Evolutionary conservation across 1,140 invertebrate species (phyloP), one percentile per base, ranked within the genome.

Genomic region (Bombus superbus): DNA sequence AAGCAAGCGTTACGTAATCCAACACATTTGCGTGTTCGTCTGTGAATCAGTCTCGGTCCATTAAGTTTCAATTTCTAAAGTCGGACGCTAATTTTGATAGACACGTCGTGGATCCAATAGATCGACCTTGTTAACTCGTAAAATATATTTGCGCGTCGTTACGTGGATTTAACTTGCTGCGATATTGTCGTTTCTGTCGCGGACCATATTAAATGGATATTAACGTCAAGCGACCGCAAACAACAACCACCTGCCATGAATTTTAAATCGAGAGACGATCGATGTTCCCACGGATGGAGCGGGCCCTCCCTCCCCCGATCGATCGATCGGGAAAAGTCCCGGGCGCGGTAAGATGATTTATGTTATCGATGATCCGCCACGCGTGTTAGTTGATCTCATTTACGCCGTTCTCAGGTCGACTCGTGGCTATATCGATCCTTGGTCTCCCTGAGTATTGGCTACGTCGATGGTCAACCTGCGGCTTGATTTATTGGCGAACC

Each of bases 401-500:
- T 85, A 74, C 66, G n/a, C 42, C 44, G 78, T 72, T 57, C 71
- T 85, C 78, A 81, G 83, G 78, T 84, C 82, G 73, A 32, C 44
- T 25, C 42, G 83, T 57, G 76, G 83, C 66, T 85, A 85, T 85
- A 85, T 85, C 83, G 83, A 85, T 80, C 74, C 64, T 53, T 28
- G 74, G 82, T 73, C 42, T 74, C 38, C 42, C 28, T 42, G 83
- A 73, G 81, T 81, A 85, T 85, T 68, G 71, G 71, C n/a, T 35
- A 35, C 78, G 38, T 76, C 79, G 79, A 86, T 86, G 84, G 83
- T 22, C 69, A 53, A 75, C 42, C n/a, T 44, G 71, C 59, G 78
- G 69, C 47, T 82, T 82, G 84, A 86, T 86, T 86, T 82, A 82
- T 86, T 40, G 79, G 40, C 62, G 22, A 86, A 74, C 84, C 84